Percentiles rank a stretch among this genome's conserved stretches.
Conservation (phyloP, 2,888 invertebrate species). For the Anticlea derivata region DNA sequence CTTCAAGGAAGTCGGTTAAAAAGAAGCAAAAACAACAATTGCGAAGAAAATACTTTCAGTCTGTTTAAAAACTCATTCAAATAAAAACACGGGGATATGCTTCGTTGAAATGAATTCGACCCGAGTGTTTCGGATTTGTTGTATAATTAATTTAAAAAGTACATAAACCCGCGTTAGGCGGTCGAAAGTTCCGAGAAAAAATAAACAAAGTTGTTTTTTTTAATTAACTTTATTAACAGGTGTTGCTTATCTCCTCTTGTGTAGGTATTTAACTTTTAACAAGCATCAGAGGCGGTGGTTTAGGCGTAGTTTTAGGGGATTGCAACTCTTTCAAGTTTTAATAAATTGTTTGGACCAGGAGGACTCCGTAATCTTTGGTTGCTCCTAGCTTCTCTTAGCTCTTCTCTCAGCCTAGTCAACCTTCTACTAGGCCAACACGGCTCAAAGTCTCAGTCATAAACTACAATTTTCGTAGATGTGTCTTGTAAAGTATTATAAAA, state of each 20-base stretch:
- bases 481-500: constrained; percentile 2
- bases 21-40: background rate
- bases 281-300: background rate
- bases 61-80: no score
- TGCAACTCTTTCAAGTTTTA: background rate
- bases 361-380: no score
- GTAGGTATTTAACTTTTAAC: constrained; percentile 19
- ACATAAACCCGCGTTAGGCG: constrained; percentile 14
- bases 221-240: constrained; percentile 32
- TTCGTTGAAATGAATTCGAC: background rate
- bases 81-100: no score
- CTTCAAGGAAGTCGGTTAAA: no score
- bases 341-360: no score
- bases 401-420: no score
- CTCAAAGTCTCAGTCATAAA: no score
- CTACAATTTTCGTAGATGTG: background rate
- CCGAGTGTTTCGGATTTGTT: constrained; percentile 19
- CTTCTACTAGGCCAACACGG: no score
- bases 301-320: constrained; percentile 1
- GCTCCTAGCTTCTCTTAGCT: no score
- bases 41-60: no score
- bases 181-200: constrained; percentile 17
- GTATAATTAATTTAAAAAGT: constrained; percentile 15
- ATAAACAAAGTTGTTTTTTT: constrained; percentile 26
- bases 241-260: constrained; percentile 14